Evolutionary conservation across 2,797 vertebrate genomes (phyloP).

Genomic region (Yasuhikotakia modesta): DNA sequence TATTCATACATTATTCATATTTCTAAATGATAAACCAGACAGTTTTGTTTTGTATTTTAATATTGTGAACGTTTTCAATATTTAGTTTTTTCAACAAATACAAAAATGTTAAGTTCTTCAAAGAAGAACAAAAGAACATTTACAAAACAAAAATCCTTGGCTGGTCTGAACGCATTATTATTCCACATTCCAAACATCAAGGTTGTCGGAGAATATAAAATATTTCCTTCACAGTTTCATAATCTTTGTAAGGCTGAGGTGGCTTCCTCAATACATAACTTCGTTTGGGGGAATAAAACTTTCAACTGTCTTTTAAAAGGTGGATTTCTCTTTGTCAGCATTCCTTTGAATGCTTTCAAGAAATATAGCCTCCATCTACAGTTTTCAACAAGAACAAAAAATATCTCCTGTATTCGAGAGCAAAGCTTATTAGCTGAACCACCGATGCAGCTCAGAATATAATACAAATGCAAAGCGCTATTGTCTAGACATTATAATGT

Average conservation of each 20-base stretch:
- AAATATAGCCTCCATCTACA: background rate
- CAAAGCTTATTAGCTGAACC: background rate
- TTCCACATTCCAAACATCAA: background rate
- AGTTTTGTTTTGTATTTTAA: background rate
- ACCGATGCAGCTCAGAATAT: background rate
- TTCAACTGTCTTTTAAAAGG: background rate
- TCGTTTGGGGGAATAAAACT: too few species aligned
- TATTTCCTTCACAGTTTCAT: background rate
- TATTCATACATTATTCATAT: background rate
- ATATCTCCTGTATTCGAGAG: background rate
- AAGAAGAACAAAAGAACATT: background rate
- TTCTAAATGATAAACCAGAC: background rate
- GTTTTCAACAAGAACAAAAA: background rate
- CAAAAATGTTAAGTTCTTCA: too few species aligned
- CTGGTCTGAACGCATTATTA: background rate
- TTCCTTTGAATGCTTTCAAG: background rate
- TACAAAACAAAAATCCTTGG: background rate
- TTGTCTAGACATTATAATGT: background rate
- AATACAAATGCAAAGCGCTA: background rate
- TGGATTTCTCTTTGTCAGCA: background rate
- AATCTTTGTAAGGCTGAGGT: background rate
- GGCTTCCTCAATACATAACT: background rate
- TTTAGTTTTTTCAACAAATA: too few species aligned
- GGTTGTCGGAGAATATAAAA: background rate
- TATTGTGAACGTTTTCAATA: background rate